phyloP scores from a whole-genome alignment of 2,113 vertebrate genomes.

The Phoenicopterus ruber region DNA sequence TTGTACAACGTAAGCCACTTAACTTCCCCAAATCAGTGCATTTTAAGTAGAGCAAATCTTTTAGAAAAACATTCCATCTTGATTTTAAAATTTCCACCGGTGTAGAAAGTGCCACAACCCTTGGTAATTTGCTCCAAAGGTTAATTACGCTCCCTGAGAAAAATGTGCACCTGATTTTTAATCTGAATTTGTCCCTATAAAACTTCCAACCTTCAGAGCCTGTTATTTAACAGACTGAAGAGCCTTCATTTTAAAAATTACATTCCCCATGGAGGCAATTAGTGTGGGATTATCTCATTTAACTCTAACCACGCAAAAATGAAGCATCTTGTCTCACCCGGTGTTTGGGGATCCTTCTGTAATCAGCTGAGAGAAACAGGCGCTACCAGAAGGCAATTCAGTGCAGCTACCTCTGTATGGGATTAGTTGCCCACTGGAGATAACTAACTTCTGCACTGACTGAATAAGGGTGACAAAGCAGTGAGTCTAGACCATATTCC shows the following conservation, averaged over 20 bases:
- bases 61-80: constrained; percentile 19
- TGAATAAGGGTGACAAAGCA: background rate
- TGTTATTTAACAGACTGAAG: constrained; percentile 17
- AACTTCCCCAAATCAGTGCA: background rate
- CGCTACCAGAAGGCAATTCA: background rate
- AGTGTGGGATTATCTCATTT: constrained; percentile 43
- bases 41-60: constrained; percentile 13
- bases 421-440: background rate
- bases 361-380: background rate
- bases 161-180: constrained; percentile 30
- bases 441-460: background rate
- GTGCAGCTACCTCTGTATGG: background rate
- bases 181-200: constrained; percentile 26
- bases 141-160: background rate
- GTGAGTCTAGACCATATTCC: background rate
- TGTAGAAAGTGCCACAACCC: constrained; percentile 32
- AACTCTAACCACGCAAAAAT: background rate
- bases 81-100: constrained; percentile 41
- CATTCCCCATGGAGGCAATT: constrained; percentile 53
- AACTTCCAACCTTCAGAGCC: constrained; percentile 10
- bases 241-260: constrained; percentile 29
- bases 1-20: background rate
- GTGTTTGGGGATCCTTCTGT: background rate
- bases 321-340: constrained; percentile 14
- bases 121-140: constrained; percentile 37